Conservation (phyloP, 2,797 vertebrate genomes). For the Crenuchus spilurus region DNA sequence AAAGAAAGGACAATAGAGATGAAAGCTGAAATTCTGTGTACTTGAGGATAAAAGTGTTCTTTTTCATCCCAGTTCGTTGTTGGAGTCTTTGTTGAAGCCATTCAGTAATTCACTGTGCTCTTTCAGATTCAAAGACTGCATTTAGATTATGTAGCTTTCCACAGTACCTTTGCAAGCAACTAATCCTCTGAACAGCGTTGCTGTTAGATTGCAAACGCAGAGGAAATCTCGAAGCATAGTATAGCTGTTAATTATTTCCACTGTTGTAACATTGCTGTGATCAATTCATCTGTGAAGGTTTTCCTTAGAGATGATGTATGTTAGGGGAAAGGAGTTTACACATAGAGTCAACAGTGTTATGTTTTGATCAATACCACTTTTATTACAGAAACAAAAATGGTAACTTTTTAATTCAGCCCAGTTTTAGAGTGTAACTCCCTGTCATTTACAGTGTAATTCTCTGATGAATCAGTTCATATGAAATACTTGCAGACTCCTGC, state of each 20-base stretch:
- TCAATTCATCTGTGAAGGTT: too few species aligned
- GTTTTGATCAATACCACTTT: too few species aligned
- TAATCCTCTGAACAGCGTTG: not conserved
- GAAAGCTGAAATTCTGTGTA: slow-evolving; percentile 22
- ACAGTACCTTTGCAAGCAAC: not conserved
- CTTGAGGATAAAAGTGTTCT: slow-evolving; percentile 20
- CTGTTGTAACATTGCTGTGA: not conserved
- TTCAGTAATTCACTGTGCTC: not conserved
- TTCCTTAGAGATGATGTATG: too few species aligned
- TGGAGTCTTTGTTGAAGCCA: slow-evolving; percentile 7
- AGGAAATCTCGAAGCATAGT: not conserved
- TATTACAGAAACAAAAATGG: too few species aligned
- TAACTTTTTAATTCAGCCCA: too few species aligned
- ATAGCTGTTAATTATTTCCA: not conserved
- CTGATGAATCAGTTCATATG: too few species aligned
- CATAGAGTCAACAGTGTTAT: too few species aligned
- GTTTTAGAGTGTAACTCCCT: too few species aligned
- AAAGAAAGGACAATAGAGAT: slow-evolving; percentile 20
- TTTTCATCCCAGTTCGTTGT: slow-evolving; percentile 17
- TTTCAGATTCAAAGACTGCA: not conserved
- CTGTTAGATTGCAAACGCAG: not conserved
- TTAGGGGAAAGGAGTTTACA: too few species aligned
- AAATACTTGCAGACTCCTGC: too few species aligned
- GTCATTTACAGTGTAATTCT: too few species aligned
- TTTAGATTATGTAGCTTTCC: slow-evolving; percentile 5